Conservation (phyloP, 2,113 vertebrate genomes). For the Oreotrochilus melanogaster region DNA sequence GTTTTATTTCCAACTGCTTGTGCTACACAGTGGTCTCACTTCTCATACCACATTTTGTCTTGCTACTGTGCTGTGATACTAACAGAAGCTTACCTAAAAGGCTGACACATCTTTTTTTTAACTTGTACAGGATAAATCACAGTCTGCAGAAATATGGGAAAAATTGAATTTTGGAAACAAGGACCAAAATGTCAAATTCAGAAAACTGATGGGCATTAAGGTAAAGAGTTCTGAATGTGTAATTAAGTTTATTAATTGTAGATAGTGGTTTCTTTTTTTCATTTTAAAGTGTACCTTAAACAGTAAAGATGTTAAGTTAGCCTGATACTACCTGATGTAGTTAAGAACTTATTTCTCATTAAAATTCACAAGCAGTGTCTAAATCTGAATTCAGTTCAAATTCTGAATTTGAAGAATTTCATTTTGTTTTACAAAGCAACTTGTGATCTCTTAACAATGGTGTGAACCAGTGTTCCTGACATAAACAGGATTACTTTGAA, state of each 20-base stretch:
- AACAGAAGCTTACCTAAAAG: accelerated
- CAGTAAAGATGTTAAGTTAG: neutral
- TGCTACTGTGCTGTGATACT: neutral
- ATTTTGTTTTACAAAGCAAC: neutral
- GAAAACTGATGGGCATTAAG: constrained; percentile 99
- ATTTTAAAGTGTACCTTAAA: neutral
- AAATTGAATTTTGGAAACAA: constrained; percentile 98
- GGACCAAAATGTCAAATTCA: constrained; percentile 99
- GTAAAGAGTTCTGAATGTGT: constrained; percentile 71
- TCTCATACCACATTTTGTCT: neutral
- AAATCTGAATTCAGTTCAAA: neutral
- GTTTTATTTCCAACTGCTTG: neutral
- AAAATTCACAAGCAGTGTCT: neutral
- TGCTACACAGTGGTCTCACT: neutral
- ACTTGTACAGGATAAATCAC: constrained; percentile 90
- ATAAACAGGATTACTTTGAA: too few relatives aligned
- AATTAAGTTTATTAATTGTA: neutral
- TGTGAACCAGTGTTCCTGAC: neutral
- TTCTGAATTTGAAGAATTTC: neutral
- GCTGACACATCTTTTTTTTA: neutral
- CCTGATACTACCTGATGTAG: neutral
- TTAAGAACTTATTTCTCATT: neutral
- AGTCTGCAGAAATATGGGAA: constrained; percentile 98
- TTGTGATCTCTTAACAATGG: neutral
- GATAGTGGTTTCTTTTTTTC: neutral